These are phyloP conservation scores for Ictalurus punctatus DNA, from an alignment of 2,113 vertebrate species.

Conservation along the genomic window DNA sequence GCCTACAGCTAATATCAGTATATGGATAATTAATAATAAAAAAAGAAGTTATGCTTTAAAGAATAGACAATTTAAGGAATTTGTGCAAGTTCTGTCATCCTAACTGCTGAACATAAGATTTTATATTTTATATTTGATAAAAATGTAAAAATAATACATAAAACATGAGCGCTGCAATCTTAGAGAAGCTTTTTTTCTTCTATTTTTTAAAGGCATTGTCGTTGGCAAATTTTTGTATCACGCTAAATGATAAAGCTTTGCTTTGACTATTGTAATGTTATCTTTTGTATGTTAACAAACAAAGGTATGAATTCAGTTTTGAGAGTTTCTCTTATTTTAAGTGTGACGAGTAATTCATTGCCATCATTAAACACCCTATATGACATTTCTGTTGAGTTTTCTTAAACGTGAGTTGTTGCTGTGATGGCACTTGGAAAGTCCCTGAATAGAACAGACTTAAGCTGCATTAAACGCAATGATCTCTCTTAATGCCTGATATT, in stretches of 20 bases:
- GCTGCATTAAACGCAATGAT: slow-evolving; percentile 2
- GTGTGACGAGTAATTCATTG: too few relatives aligned
- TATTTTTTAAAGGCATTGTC: not conserved
- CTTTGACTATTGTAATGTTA: not conserved
- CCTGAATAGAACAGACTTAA: slow-evolving; percentile 16
- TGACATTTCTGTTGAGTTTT: not conserved
- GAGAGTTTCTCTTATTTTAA: not conserved
- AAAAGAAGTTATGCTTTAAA: not conserved
- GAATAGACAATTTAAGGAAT: not conserved
- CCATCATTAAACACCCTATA: not conserved
- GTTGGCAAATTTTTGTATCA: not conserved
- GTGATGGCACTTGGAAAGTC: not conserved
- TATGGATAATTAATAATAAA: too few relatives aligned
- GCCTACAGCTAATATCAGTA: not conserved
- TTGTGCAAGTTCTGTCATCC: not conserved
- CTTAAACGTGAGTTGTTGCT: not conserved
- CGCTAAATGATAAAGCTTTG: not conserved
- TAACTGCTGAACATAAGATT: not conserved
- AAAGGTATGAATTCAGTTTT: not conserved
- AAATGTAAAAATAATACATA: not conserved
- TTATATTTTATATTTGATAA: not conserved
- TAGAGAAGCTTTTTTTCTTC: not conserved
- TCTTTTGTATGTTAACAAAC: not conserved
- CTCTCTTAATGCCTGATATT: slow-evolving; percentile 14
- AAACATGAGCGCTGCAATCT: not conserved